Percentiles rank a stretch among this genome's conserved stretches.
These are phyloP conservation scores for Poecilia picta DNA, from an alignment of 2,797 vertebrate genomes.

Conservation along the genomic window DNA sequence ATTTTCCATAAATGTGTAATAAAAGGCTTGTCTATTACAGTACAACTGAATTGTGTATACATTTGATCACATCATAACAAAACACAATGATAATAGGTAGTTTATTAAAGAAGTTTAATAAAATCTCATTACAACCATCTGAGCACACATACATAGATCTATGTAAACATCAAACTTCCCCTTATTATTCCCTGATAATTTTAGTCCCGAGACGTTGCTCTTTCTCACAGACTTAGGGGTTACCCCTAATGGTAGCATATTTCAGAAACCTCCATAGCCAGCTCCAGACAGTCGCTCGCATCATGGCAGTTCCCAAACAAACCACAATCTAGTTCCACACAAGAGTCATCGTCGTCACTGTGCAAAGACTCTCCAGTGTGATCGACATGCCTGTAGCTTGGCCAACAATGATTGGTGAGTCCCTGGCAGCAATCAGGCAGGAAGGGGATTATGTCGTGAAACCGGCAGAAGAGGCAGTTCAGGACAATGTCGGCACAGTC, in stretches of 20 bases:
- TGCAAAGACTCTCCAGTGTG: conserved; percentile 68
- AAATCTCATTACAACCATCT: not conserved
- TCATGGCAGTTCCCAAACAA: conserved; percentile 88
- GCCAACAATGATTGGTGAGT: conserved; percentile 82
- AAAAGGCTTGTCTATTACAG: not conserved
- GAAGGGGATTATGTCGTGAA: conserved; percentile 90
- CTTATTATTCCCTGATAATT: not conserved
- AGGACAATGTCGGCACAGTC: conserved; percentile 92
- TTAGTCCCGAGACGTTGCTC: conserved; percentile 1
- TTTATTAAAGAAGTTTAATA: not conserved
- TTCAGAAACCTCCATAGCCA: conserved; percentile 96
- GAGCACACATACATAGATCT: not conserved
- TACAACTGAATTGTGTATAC: conserved; percentile 5
- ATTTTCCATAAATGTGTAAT: not conserved
- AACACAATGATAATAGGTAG: not conserved
- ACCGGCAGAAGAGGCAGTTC: conserved; percentile 94
- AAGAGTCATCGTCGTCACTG: conserved; percentile 81
- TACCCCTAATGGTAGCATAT: conserved; percentile 87
- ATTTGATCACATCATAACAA: not conserved
- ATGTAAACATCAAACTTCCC: not conserved
- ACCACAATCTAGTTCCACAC: conserved; percentile 87
- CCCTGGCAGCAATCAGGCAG: conserved; percentile 86
- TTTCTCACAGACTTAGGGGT: not conserved
- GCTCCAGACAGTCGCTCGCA: conserved; percentile 90
- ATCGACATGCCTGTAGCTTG: conserved; percentile 83